phyloP scores from a whole-genome alignment of 1,140 invertebrate species.

The Zaprionus davidi region DNA sequence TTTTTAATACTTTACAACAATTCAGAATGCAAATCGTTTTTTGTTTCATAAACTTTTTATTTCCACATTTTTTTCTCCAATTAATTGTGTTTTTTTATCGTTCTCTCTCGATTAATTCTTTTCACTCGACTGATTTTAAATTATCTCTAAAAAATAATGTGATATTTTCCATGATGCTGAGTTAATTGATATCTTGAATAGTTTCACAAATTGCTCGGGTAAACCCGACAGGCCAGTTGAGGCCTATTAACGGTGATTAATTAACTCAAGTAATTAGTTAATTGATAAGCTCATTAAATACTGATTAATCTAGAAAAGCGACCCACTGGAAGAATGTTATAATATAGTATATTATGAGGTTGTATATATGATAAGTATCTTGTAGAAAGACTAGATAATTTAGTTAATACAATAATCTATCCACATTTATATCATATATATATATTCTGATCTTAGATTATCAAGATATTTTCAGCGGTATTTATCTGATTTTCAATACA shows the following conservation, averaged over 20 bases:
- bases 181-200: conserved; percentile 38
- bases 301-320: not conserved
- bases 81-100: conserved; percentile 35
- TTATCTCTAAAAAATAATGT: conserved; percentile 51
- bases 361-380: not conserved
- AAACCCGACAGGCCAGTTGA: not conserved
- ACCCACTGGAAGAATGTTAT: too few relatives aligned
- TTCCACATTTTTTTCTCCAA: conserved; percentile 35
- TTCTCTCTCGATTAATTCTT: conserved; percentile 30
- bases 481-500: not conserved
- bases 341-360: too few relatives aligned
- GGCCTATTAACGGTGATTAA: conserved; percentile 19
- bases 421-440: not conserved
- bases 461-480: not conserved
- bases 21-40: conserved; percentile 73
- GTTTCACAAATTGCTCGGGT: conserved; percentile 4
- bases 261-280: conserved; percentile 52
- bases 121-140: conserved; percentile 18
- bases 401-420: not conserved
- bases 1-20: conserved; percentile 52
- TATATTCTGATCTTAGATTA: not conserved
- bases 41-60: conserved; percentile 8
- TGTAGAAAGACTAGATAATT: not conserved
- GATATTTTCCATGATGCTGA: conserved; percentile 61
- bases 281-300: conserved; percentile 39